Base-by-base conservation (phyloP, 2,113 vertebrate species). In the Aspidoscelis tigris region DNA sequence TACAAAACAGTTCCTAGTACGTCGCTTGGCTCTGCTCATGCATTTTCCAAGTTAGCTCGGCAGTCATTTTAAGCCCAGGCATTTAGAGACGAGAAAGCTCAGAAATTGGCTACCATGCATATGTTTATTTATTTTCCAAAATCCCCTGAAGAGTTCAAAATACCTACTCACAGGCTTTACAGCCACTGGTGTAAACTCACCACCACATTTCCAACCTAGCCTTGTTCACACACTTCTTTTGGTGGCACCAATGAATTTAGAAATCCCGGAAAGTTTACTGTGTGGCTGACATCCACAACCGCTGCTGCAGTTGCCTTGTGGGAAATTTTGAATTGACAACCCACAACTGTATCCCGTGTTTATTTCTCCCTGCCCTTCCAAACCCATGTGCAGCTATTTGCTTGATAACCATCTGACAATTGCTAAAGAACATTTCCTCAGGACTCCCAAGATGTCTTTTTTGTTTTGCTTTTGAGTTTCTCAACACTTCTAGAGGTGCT, bases 81-180 rank as follows among this genome's bases (percentile, higher is more conserved):
- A 2, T 64, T 68, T 70, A 21, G 22, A 61, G 50, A 77, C 24
- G 21, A 84, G 14, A 73, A 64, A 18, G 33, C 43, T 73, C 20
- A 26, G 70, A 79, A 73, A 79, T 16, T 41, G 43, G 53, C 20
- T n/a, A 65, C 21, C 26, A 41, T 4, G 66, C 47, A 39, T 83
- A 69, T 71, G 53, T 71, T 65, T 18, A 20, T 64, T 84, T 71
- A 73, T 84, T 84, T 65, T 64, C 69, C 70, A 73, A 78, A 79
- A 50, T 53, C 41, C 43, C 70, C 69, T 39, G 11, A 79, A 12
- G 12, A 65, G 20, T 8, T 74, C 33, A 50, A 73, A 50, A 58
- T 24, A 70, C 4, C n/a, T 16, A 20, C 20, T 16, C 20, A 6
- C 71, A 5, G 22, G 68, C 65, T 41, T 11, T 1, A 53, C n/a